Evolutionary conservation across 2,113 vertebrate genomes (phyloP).

Genomic region (Opisthocomus hoazin): DNA sequence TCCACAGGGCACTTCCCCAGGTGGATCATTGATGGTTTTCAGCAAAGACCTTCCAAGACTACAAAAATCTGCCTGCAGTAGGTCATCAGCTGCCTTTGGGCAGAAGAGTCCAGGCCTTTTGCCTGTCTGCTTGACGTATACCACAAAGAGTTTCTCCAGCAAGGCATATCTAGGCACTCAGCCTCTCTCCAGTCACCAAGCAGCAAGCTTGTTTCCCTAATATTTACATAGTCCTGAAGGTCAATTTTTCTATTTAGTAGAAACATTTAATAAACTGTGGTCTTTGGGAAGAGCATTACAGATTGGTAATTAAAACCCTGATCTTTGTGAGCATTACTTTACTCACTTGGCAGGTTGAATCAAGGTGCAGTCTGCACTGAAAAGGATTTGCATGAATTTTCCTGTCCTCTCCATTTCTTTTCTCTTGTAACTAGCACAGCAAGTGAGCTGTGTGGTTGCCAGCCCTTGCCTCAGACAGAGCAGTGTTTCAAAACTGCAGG

Average conservation of each 20-base stretch:
- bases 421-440: not conserved
- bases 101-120: not conserved
- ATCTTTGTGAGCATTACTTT: not conserved
- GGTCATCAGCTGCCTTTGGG: not conserved
- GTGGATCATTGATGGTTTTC: not conserved
- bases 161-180: not conserved
- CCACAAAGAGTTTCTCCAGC: not conserved
- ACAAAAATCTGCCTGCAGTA: not conserved
- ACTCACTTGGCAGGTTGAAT: not conserved
- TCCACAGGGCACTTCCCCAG: not conserved
- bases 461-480: not conserved
- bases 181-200: not conserved
- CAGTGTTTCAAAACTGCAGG: not conserved
- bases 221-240: not conserved
- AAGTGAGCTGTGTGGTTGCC: not conserved
- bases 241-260: not conserved
- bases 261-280: not conserved
- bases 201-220: not conserved
- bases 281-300: not conserved
- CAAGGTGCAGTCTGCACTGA: not conserved
- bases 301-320: not conserved
- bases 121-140: accelerated
- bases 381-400: not conserved
- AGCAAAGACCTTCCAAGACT: not conserved
- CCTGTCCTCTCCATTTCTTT: not conserved